These are phyloP conservation scores for Cryptus armator DNA, from an alignment of 2,888 invertebrate genomes.

Conservation along the genomic window DNA sequence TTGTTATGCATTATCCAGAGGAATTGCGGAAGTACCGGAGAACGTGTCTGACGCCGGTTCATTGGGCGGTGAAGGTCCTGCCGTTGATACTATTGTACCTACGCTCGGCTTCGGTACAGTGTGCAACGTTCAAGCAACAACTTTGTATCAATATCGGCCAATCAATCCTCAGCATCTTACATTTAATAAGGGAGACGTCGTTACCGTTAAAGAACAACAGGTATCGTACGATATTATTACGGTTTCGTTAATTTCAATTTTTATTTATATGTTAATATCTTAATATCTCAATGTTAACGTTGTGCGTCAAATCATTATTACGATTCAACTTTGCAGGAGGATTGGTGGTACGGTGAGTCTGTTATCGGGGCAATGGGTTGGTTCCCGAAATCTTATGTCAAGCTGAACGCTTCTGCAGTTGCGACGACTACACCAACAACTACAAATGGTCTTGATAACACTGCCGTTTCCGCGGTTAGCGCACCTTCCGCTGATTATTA, in stretches of 20 bases:
- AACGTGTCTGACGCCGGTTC: conserved; percentile 86
- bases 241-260: not conserved
- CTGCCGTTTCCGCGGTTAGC: conserved; percentile 69
- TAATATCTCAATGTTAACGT: not conserved
- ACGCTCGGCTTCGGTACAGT: conserved; percentile 82
- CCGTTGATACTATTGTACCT: conserved; percentile 80
- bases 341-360: conserved; percentile 89
- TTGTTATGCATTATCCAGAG: conserved; percentile 85
- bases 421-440: conserved; percentile 66
- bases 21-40: conserved; percentile 91
- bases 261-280: no score
- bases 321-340: conserved; percentile 83
- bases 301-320: not conserved
- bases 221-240: conserved; percentile 71
- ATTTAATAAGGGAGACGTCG: conserved; percentile 88
- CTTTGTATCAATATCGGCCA: conserved; percentile 88
- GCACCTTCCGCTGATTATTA: conserved; percentile 90
- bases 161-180: conserved; percentile 87
- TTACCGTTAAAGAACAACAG: conserved; percentile 87
- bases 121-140: conserved; percentile 86
- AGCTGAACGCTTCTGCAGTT: conserved; percentile 58
- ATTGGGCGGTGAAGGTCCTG: conserved; percentile 81
- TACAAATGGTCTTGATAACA: conserved; percentile 72
- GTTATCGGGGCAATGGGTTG: conserved; percentile 86
- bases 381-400: conserved; percentile 88